Base-by-base conservation (phyloP, 2,113 vertebrate genomes). In the Melanocharis versteri region DNA sequence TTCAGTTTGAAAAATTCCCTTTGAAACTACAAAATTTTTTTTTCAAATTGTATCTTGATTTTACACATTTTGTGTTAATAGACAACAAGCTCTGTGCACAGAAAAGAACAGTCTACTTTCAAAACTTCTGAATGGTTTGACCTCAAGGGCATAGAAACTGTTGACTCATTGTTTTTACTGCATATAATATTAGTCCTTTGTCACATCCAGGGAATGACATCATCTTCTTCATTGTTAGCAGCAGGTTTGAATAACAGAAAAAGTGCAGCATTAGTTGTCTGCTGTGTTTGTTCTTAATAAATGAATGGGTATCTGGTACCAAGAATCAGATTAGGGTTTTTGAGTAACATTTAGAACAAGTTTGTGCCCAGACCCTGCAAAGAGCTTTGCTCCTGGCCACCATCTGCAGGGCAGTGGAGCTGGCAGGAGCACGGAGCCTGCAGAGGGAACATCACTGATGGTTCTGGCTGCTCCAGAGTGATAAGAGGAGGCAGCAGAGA, bases 111-210 rank as follows among this genome's bases (percentile, higher is more conserved):
- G 92, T 81, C 94, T 92, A 87, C 93, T 96, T 96, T 90, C 87
- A 84, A 77, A 96, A 94, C 93, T 94, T 95, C 89, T 96, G 94
- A 97, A 97, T 96, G 96, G 87, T 94, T 97, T 96, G 96, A 96
- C 96, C 97, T 97, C 93, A 83, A 83, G 96, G 96, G 96, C 95
- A 94, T 60, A 97, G 96, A 97, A 97, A 97, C 95, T 97, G 97
- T 97, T 97, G 96, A 97, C 93, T 97, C 96, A 97, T 97, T 97
- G 96, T 97, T 97, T 97, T 97, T 95, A 95, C 92, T 96, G 95
- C 96, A 95, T 96, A 93, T 97, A 96, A 96, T 97, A 96, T 97
- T 94, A 95, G 94, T 93, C 85, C 96, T 97, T 96, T 97, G 96
- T 97, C 96, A 97, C 96, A 96, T 97, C 94, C 95, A 96, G 80